Evolutionary conservation across 2,797 vertebrate genomes (phyloP).

Genomic region (Intellagama lesueurii): DNA sequence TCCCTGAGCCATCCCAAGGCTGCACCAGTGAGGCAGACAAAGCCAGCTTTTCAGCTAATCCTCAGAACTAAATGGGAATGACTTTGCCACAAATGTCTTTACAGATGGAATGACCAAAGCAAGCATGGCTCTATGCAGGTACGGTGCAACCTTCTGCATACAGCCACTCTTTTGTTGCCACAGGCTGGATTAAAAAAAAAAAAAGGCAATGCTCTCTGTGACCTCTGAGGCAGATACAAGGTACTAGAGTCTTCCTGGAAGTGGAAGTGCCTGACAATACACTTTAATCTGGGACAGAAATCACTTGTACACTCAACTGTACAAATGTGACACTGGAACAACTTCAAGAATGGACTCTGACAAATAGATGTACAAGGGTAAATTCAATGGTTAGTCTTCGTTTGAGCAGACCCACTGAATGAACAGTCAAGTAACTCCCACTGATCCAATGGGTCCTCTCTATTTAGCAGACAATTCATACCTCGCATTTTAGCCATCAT

Average conservation of each 20-base stretch:
- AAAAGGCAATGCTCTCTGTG: neutral
- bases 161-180: neutral
- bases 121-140: too few relatives aligned
- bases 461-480: too few relatives aligned
- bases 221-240: neutral
- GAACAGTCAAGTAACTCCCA: neutral
- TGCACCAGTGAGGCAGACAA: neutral
- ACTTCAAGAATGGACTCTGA: neutral
- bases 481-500: too few relatives aligned
- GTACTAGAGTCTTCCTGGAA: neutral
- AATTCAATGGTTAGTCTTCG: neutral
- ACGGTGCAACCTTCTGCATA: neutral
- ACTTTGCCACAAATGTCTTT: neutral
- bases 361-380: neutral
- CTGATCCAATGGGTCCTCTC: too few relatives aligned
- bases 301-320: too few relatives aligned
- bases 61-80: slow-evolving; percentile 6
- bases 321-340: slow-evolving; percentile 1
- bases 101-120: neutral
- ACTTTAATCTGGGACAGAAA: neutral
- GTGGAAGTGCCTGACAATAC: neutral
- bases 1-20: neutral
- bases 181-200: neutral
- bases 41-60: neutral
- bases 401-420: neutral